Conservation (phyloP, 2,113 vertebrate genomes). For the Mobula hypostoma region DNA sequence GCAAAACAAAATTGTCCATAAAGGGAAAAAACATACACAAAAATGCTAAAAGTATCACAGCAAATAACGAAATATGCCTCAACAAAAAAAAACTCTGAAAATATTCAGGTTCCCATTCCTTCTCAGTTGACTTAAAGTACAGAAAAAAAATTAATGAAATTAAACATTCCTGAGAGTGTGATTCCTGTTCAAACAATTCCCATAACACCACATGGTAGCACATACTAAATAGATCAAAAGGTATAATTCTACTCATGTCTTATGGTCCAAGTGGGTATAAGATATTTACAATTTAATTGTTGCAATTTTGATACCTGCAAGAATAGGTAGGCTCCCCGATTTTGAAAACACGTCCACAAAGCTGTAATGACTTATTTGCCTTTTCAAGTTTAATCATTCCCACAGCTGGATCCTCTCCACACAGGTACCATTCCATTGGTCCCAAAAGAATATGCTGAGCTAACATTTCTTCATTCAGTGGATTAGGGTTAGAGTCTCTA, state of each 20-base stretch:
- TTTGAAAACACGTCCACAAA: constrained; percentile 95
- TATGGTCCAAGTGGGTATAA: background rate
- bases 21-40: background rate
- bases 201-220: no score
- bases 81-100: no score
- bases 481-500: constrained; percentile 71
- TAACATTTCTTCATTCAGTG: constrained; percentile 80
- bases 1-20: background rate
- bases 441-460: constrained; percentile 77
- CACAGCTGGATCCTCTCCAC: constrained; percentile 76
- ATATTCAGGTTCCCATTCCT: no score
- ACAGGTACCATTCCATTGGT: constrained; percentile 90
- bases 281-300: background rate
- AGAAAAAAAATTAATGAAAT: no score
- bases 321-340: constrained; percentile 95
- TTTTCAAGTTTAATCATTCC: constrained; percentile 81
- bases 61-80: background rate
- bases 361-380: constrained; percentile 79
- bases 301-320: constrained; percentile 72
- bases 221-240: no score
- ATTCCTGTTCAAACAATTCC: no score
- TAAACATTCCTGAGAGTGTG: no score
- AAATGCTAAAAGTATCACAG: background rate
- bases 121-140: no score
- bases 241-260: no score